Evolutionary conservation across 1,140 invertebrate species (phyloP).

Genomic region (Dreissena polymorpha): DNA sequence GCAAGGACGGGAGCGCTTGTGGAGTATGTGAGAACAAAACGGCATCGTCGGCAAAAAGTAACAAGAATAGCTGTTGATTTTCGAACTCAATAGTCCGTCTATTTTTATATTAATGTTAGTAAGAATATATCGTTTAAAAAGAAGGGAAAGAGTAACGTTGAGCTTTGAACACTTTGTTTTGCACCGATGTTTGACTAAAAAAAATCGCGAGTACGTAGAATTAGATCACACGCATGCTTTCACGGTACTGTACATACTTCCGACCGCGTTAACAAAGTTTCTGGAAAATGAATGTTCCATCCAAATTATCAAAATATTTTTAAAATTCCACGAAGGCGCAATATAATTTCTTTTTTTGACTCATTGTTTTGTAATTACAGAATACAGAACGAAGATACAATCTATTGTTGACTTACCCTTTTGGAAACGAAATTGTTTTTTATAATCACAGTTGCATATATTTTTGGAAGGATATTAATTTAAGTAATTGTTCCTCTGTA

Average conservation of each 20-base stretch:
- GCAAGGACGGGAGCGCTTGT: too few species aligned
- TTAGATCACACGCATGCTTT: slow-evolving; percentile 16
- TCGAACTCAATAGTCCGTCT: too few species aligned
- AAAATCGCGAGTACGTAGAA: not conserved
- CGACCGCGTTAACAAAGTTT: not conserved
- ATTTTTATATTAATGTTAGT: too few species aligned
- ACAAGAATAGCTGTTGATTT: too few species aligned
- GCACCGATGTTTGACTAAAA: slow-evolving; percentile 12
- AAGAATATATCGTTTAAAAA: too few species aligned
- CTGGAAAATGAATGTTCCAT: slow-evolving; percentile 8
- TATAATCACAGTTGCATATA: slow-evolving; percentile 6
- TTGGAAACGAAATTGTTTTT: not conserved
- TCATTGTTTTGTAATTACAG: slow-evolving; percentile 27
- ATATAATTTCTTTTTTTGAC: slow-evolving; percentile 17
- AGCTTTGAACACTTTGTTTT: slow-evolving; percentile 2
- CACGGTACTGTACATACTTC: slow-evolving; percentile 12
- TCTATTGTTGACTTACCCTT: slow-evolving; percentile 16
- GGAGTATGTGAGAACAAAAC: too few species aligned
- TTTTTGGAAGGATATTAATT: slow-evolving; percentile 5
- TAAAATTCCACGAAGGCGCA: slow-evolving; percentile 22
- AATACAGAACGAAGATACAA: slow-evolving; percentile 22
- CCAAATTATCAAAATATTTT: slow-evolving; percentile 36
- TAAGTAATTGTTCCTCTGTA: slow-evolving; percentile 28
- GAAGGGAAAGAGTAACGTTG: too few species aligned
- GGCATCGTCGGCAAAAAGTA: too few species aligned